Evolutionary conservation across 2,888 invertebrate genomes (phyloP).

Genomic region (Drosophila neoperkinsi): DNA sequence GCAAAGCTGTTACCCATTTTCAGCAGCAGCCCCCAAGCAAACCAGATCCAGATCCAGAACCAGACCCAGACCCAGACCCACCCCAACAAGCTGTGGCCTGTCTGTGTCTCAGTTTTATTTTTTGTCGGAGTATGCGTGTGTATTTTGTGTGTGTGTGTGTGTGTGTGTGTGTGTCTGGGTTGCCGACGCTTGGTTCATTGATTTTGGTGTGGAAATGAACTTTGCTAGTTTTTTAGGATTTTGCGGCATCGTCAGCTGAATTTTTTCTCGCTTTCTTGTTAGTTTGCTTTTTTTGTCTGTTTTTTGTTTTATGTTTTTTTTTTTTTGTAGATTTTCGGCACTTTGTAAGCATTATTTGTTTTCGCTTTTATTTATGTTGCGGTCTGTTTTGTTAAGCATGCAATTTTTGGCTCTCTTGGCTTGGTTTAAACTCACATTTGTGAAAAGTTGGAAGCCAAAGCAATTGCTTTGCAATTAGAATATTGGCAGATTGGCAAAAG

Average conservation of each 20-base stretch:
- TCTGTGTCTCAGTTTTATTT: slow-evolving; percentile 43
- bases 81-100: slow-evolving; percentile 69
- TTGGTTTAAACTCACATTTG: slow-evolving; percentile 6
- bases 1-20: slow-evolving; percentile 74
- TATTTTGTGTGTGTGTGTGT: slow-evolving; percentile 12
- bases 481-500: slow-evolving; percentile 2
- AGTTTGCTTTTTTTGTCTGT: slow-evolving; percentile 11
- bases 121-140: slow-evolving; percentile 8
- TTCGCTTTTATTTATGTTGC: slow-evolving; percentile 76
- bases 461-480: slow-evolving; percentile 11
- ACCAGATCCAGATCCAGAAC: slow-evolving; percentile 5
- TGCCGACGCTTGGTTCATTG: slow-evolving; percentile 72
- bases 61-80: slow-evolving; percentile 60
- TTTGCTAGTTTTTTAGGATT: slow-evolving; percentile 64
- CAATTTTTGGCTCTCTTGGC: slow-evolving; percentile 51
- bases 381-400: slow-evolving; percentile 73
- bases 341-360: slow-evolving; percentile 80
- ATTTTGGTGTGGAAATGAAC: slow-evolving; percentile 81
- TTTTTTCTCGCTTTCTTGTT: slow-evolving; percentile 7
- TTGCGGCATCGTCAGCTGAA: slow-evolving; percentile 45
- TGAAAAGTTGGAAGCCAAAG: slow-evolving; percentile 13
- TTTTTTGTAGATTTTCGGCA: slow-evolving; percentile 66
- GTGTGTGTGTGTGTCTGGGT: slow-evolving; percentile 43
- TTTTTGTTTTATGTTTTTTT: slow-evolving; percentile 8
- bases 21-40: slow-evolving; percentile 29